These are phyloP conservation scores for Poliocrania exsul DNA, from an alignment of 2,797 vertebrate genomes.

Conservation along the genomic window DNA sequence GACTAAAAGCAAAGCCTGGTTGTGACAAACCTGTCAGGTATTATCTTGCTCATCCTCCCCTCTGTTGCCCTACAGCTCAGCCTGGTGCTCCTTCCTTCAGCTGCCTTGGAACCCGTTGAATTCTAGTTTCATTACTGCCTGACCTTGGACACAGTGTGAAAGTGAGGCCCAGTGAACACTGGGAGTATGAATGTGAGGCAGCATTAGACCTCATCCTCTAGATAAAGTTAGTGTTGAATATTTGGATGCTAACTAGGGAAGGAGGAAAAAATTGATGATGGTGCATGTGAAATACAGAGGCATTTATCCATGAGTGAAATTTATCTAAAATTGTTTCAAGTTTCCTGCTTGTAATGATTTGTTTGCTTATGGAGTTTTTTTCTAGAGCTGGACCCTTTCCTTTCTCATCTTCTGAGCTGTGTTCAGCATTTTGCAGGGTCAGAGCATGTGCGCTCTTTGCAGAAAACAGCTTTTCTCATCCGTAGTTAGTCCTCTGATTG, in stretches of 20 bases:
- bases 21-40: background rate
- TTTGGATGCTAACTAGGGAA: background rate
- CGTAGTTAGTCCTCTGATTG: background rate
- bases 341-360: background rate
- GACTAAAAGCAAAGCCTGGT: background rate
- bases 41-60: background rate
- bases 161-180: background rate
- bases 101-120: background rate
- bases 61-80: background rate
- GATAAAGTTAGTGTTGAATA: background rate
- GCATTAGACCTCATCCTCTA: background rate
- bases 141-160: background rate
- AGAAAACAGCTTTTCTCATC: background rate
- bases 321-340: background rate
- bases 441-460: background rate
- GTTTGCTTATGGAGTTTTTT: background rate
- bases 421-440: background rate
- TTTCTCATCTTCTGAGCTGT: background rate
- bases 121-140: background rate
- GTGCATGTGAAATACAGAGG: background rate
- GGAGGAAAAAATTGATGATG: background rate
- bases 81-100: fast-evolving
- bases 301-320: background rate
- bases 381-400: background rate
- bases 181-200: background rate